phyloP scores from a whole-genome alignment of 2,113 vertebrate genomes.

The Dicentrarchus labrax region DNA sequence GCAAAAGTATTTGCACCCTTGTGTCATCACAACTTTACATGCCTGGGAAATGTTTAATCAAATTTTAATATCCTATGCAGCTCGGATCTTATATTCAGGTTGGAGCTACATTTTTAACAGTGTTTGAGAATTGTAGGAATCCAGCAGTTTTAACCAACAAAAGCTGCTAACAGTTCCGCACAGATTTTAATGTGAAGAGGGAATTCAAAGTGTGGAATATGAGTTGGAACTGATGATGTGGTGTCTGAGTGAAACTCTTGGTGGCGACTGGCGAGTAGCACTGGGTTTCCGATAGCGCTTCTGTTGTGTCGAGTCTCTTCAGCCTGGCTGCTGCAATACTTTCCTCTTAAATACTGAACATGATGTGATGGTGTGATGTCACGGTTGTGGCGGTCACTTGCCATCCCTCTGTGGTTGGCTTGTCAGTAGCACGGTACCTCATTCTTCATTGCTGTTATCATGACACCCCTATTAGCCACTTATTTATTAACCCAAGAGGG shows the following conservation, averaged over 20 bases:
- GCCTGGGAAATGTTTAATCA: constrained; percentile 37
- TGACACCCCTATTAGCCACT: neutral
- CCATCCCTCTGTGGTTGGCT: no score
- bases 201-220: neutral
- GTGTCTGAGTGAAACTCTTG: no score
- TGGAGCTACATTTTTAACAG: constrained; percentile 37
- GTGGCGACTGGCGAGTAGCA: no score
- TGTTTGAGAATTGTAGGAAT: neutral
- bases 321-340: no score
- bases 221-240: neutral
- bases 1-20: constrained; percentile 4
- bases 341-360: no score
- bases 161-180: constrained; percentile 1
- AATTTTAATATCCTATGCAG: constrained; percentile 25
- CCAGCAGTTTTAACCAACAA: constrained; percentile 13
- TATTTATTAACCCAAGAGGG: constrained; percentile 1
- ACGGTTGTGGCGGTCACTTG: no score
- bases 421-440: no score
- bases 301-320: no score
- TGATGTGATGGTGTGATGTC: no score
- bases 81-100: constrained; percentile 34
- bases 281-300: no score
- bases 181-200: neutral
- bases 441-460: no score
- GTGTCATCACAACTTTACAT: constrained; percentile 27